Evolutionary conservation across 2,113 vertebrate genomes (phyloP).

Genomic region (Desmodus rotundus): DNA sequence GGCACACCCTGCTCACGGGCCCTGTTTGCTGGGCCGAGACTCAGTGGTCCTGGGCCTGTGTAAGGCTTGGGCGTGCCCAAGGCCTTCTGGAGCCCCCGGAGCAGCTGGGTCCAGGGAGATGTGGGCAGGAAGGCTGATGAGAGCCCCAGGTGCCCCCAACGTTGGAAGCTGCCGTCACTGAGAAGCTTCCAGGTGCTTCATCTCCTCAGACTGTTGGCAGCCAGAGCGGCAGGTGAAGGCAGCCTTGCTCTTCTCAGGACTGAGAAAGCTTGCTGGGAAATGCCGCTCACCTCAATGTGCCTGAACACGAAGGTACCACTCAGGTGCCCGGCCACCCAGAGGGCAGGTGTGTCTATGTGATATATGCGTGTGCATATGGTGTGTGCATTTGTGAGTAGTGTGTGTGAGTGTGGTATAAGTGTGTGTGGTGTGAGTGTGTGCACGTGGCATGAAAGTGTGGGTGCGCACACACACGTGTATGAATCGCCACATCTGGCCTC

Average conservation of each 20-base stretch:
- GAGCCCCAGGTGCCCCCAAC: background rate
- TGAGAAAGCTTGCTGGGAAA: background rate
- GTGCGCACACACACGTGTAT: background rate
- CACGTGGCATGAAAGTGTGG: background rate
- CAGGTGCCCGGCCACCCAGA: background rate
- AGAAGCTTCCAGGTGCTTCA: background rate
- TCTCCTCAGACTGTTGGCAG: background rate
- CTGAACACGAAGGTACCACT: fast-evolving
- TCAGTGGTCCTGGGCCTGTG: too few relatives aligned
- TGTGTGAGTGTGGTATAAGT: background rate
- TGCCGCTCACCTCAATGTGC: background rate
- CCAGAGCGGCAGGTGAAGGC: fast-evolving
- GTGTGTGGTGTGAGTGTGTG: too few relatives aligned
- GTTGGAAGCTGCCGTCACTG: background rate
- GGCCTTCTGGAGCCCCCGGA: background rate
- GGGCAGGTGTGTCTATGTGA: background rate
- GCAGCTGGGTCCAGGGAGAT: background rate
- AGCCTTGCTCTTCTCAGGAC: background rate
- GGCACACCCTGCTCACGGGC: background rate
- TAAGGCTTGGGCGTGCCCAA: background rate
- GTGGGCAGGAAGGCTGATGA: background rate
- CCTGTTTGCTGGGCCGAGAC: background rate
- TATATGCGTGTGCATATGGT: too few relatives aligned
- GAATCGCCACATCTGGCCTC: background rate
- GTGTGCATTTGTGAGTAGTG: background rate